phyloP scores from a whole-genome alignment of 2,888 invertebrate genomes.

The Apamea sordens region DNA sequence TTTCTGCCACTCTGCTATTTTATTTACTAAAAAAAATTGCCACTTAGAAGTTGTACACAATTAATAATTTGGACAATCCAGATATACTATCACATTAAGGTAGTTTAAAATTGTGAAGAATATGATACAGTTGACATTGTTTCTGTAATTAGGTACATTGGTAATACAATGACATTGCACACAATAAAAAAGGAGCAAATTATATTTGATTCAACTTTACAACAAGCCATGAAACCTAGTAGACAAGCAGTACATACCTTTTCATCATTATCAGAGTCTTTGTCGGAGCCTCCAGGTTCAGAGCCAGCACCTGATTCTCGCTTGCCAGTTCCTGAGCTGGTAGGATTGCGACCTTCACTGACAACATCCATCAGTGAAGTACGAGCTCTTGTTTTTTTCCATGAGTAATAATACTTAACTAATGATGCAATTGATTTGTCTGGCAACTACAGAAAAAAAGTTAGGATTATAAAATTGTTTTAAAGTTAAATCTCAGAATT shows the following conservation, averaged over 20 bases:
- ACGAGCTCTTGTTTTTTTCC: slow-evolving; percentile 98
- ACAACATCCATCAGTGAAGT: slow-evolving; percentile 97
- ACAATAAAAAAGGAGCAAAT: slow-evolving; percentile 70
- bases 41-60: slow-evolving; percentile 63
- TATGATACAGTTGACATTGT: slow-evolving; percentile 55
- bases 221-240: slow-evolving; percentile 56
- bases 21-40: slow-evolving; percentile 73
- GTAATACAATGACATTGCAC: slow-evolving; percentile 64
- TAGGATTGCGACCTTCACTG: slow-evolving; percentile 94
- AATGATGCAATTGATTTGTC: slow-evolving; percentile 99
- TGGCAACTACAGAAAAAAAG: slow-evolving; percentile 92
- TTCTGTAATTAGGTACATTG: slow-evolving; percentile 54
- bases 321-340: slow-evolving; percentile 91
- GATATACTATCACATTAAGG: slow-evolving; percentile 78
- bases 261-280: slow-evolving; percentile 97
- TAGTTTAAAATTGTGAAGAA: slow-evolving; percentile 49
- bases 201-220: slow-evolving; percentile 66
- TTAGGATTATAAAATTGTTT: slow-evolving; percentile 23
- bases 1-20: slow-evolving; percentile 85
- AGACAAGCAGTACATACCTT: slow-evolving; percentile 91
- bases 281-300: slow-evolving; percentile 95
- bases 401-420: slow-evolving; percentile 99
- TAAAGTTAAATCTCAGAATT: not conserved
- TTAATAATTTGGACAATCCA: slow-evolving; percentile 85
- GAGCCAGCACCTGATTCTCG: slow-evolving; percentile 94